Conservation (phyloP, 2,797 vertebrate genomes). For the Artibeus lituratus region DNA sequence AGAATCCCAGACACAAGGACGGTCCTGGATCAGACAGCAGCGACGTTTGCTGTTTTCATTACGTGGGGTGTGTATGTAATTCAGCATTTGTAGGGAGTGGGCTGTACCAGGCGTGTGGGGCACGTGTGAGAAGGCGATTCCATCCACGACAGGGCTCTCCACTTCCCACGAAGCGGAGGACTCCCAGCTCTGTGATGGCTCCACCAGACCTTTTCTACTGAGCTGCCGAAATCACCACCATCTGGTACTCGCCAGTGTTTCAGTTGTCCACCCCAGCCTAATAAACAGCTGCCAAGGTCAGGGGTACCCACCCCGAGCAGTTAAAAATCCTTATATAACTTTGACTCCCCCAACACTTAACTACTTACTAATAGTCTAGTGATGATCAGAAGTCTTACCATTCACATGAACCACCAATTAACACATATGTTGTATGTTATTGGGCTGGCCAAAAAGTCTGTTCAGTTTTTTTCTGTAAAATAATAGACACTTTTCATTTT, state of each 20-base stretch:
- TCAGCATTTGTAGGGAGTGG: no score
- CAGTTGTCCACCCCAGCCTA: no score
- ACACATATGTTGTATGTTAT: background rate
- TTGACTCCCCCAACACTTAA: background rate
- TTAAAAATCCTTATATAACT: background rate
- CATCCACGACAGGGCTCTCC: background rate
- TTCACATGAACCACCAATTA: background rate
- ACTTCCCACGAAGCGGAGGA: background rate
- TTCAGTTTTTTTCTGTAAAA: background rate
- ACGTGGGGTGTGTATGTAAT: background rate
- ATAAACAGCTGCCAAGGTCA: background rate
- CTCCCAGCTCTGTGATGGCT: background rate
- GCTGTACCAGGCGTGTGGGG: fast-evolving
- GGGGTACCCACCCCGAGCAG: background rate
- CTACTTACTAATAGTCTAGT: background rate
- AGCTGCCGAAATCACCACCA: background rate
- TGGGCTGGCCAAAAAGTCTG: background rate
- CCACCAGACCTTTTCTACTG: background rate
- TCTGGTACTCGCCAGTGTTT: background rate
- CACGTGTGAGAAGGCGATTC: background rate
- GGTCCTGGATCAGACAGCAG: background rate
- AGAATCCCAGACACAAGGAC: background rate
- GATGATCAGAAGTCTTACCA: background rate
- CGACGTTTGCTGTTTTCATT: no score
- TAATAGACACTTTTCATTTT: background rate